Evolutionary conservation across 2,113 vertebrate genomes (phyloP).

Genomic region (Piprites chloris): DNA sequence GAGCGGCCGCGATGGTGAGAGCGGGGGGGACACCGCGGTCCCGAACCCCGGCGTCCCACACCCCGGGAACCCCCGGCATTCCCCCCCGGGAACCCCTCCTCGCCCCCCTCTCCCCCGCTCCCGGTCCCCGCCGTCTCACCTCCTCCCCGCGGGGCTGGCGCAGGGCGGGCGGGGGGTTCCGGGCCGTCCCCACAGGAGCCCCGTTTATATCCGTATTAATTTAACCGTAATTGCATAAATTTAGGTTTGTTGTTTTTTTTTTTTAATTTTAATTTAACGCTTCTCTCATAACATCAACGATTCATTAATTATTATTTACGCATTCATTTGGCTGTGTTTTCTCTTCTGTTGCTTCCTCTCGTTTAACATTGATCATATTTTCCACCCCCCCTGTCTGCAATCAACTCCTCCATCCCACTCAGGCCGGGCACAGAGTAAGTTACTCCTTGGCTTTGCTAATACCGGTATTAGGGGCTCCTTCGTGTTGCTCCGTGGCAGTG

Average conservation of each 20-base stretch:
- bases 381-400: conserved; percentile 79
- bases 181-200: not conserved
- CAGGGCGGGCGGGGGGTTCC: not conserved
- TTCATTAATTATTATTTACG: conserved; percentile 71
- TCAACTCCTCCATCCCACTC: conserved; percentile 85
- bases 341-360: conserved; percentile 77
- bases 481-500: not conserved
- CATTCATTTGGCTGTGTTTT: conserved; percentile 73
- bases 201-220: not conserved
- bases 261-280: conserved; percentile 41
- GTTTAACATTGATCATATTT: conserved; percentile 82
- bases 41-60: not conserved
- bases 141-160: not conserved
- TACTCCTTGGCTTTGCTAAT: conserved; percentile 73
- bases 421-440: conserved; percentile 99
- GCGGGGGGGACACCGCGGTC: not conserved
- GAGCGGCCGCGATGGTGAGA: conserved; percentile 8
- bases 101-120: not conserved
- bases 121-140: not conserved
- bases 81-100: too few relatives aligned
- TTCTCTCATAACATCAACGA: conserved; percentile 71
- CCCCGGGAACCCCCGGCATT: not conserved
- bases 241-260: not conserved
- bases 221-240: not conserved
- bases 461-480: conserved; percentile 57